A percentile compares a stretch with the other conserved stretches of the same genome.
These are phyloP conservation scores for Bruchidius siliquastri DNA, from an alignment of 2,888 invertebrate species.

Conservation along the genomic window DNA sequence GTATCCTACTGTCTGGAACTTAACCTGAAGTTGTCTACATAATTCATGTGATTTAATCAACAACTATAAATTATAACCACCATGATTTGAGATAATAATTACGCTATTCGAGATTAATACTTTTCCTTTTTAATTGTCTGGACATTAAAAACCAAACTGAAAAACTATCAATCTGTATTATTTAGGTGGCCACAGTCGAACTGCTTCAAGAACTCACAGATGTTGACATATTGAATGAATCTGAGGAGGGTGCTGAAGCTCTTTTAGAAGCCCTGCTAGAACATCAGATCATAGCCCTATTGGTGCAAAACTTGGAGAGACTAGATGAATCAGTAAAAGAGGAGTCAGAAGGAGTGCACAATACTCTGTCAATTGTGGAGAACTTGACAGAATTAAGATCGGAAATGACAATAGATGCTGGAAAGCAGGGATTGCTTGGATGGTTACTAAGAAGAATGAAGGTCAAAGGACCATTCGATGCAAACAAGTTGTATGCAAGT, in stretches of 20 bases:
- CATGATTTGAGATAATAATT: too few relatives aligned
- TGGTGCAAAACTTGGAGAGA: slow-evolving; percentile 90
- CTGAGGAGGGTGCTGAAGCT: slow-evolving; percentile 83
- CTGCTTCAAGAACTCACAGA: slow-evolving; percentile 85
- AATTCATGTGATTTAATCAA: too few relatives aligned
- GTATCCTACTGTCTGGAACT: too few relatives aligned
- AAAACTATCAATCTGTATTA: not conserved
- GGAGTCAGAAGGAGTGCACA: slow-evolving; percentile 94
- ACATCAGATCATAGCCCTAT: slow-evolving; percentile 76
- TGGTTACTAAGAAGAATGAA: slow-evolving; percentile 91
- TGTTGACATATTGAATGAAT: slow-evolving; percentile 92
- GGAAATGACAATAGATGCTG: slow-evolving; percentile 77
- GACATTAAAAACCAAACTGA: not conserved
- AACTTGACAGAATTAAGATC: slow-evolving; percentile 89
- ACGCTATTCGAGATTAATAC: too few relatives aligned
- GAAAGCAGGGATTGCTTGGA: slow-evolving; percentile 83
- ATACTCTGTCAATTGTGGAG: slow-evolving; percentile 84
- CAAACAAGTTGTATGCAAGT: slow-evolving; percentile 91
- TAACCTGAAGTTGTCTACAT: too few relatives aligned
- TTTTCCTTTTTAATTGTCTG: too few relatives aligned
- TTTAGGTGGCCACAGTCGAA: slow-evolving; percentile 51
- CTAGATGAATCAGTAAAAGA: slow-evolving; percentile 91
- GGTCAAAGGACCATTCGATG: slow-evolving; percentile 85
- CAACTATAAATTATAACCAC: too few relatives aligned
- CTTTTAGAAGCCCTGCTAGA: slow-evolving; percentile 84